Percentiles rank a stretch among this genome's conserved stretches.
Conservation (phyloP, 2,888 invertebrate genomes). For the Leptura quadrifasciata region DNA sequence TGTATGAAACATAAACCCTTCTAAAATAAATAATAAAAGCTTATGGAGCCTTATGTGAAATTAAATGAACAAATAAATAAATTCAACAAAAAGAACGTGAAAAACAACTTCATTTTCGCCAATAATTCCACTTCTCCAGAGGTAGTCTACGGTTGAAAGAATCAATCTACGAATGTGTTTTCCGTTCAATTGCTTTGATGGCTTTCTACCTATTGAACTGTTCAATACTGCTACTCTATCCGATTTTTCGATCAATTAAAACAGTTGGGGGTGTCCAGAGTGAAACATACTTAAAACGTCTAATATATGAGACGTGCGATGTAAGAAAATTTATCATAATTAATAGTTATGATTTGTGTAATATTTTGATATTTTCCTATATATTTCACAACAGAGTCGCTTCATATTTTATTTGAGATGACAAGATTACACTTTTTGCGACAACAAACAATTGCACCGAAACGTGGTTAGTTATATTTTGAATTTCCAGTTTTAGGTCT, state of each 20-base stretch:
- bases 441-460: too few relatives aligned
- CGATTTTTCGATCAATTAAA: slow-evolving; percentile 27
- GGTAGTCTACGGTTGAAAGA: background rate
- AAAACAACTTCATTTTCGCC: slow-evolving; percentile 17
- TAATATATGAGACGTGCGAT: background rate
- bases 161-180: slow-evolving; percentile 27
- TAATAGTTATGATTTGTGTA: too few relatives aligned
- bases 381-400: too few relatives aligned
- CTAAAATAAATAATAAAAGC: too few relatives aligned
- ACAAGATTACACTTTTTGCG: too few relatives aligned
- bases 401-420: too few relatives aligned
- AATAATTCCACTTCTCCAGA: slow-evolving; percentile 19
- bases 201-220: slow-evolving; percentile 14
- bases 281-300: background rate
- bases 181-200: slow-evolving; percentile 25
- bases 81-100: background rate
- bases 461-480: too few relatives aligned
- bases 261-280: background rate
- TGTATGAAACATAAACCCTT: too few relatives aligned
- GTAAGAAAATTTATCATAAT: too few relatives aligned
- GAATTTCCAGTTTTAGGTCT: too few relatives aligned
- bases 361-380: too few relatives aligned
- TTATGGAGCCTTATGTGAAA: background rate
- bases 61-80: slow-evolving; percentile 9
- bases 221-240: background rate